Evolutionary conservation across 2,113 vertebrate genomes (phyloP), one percentile per base, ranked within the genome.

Genomic region (Dissostichus mawsoni): DNA sequence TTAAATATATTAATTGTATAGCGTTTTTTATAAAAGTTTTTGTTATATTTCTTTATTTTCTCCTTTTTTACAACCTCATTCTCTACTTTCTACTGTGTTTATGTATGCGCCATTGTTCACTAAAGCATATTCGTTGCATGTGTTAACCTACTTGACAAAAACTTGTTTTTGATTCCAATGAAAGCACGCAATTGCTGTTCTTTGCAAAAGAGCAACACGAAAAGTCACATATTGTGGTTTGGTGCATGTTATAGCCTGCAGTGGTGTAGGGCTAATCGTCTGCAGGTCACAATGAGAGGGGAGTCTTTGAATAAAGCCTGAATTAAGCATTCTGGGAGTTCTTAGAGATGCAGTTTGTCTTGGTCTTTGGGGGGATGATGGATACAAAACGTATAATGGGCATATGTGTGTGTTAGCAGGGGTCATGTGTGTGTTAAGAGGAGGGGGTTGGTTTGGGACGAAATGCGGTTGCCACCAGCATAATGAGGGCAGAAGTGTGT

Each of bases 401-500:
- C 59, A 83, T 69, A 74, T 81, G 86, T 67, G 50, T 78, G 67
- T 41, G 53, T 74, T 10, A 68, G 44, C 57, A 73, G 55, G 81
- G 73, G 74, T 81, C 23, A 3, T 64, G 55, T 66, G 51, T 74
- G 36, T 68, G 51, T 66, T 20, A 55, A 36, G 12, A 29, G 16
- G 53, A n/a, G 36, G 58, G 75, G 74, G 83, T 5, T 61, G 69
- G 53, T 25, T 47, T 56, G 67, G 80, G 61, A 77, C 47, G 62
- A 81, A 87, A 70, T 67, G 59, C 81, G 77, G 83, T 79, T 87
- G 69, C 80, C 68, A 87, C 71, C 82, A 78, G 85, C 52, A 78
- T 85, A 90, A 91, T 83, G 86, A 87, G 61, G 77, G 61, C 25
- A 69, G 45, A 25, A 10, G 68, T 62, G 72, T 74, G 56, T 78